Evolutionary conservation across 2,797 vertebrate species (phyloP), one percentile per base, ranked within the genome.

Genomic region (Bovichtus diacanthus): DNA sequence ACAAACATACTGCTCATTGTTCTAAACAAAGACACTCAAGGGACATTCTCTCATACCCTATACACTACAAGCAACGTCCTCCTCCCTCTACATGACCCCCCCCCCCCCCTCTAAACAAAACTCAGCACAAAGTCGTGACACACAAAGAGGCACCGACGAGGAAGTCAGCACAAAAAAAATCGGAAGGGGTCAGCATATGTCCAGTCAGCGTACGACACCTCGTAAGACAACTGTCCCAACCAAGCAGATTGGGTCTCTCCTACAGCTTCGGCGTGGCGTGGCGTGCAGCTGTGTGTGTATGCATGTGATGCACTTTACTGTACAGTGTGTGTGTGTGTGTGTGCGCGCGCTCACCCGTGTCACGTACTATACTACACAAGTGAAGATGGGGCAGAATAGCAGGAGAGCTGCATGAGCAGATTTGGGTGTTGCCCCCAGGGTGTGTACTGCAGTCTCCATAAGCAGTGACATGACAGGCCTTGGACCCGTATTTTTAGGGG

Each of bases 151-250:
- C 85, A 91, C 79, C 74, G 76, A 91, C 54, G 81, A 93, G 74
- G 85, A 88, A 86, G 92, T 95, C 94, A 95, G 92, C 93, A 92
- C 76, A 90, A 93, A 91, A 83, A 82, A 92, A 89, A 87, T 85
- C 38, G 1, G 56, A 86, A 84, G 74, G 81, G 85, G 92, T 95
- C 93, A 95, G 94, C 94, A 93, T 94, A 94, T 94, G 94, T 95
- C 93, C 80, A 85, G 90, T 94, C 90, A 88, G 90, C 43, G 83
- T 75, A 93, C 73, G 70, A 91, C 92, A 93, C 92, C 93, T 93
- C 86, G 29, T 64, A 83, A 87, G 91, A 94, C 90, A 88, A 92
- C 84, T 89, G 89, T 92, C 92, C 86, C 87, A 51, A 73, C 80
- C 85, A 76, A 86, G 88, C 85, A 85, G 86, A 87, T 88, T 88